Percentiles rank a stretch among this genome's conserved stretches.
phyloP scores from a whole-genome alignment of 2,888 invertebrate genomes.

The Zonitis immaculata region DNA sequence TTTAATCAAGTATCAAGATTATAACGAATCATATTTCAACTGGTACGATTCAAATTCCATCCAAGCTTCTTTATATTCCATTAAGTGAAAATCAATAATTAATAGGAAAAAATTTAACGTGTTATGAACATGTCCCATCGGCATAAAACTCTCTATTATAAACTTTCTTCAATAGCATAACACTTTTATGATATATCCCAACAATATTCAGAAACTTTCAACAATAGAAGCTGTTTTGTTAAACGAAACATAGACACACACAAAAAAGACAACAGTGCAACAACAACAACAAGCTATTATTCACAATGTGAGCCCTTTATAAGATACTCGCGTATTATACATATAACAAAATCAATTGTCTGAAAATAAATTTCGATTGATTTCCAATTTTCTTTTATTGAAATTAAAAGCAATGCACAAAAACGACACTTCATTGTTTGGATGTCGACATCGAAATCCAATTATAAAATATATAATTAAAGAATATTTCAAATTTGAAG shows the following conservation, averaged over 20 bases:
- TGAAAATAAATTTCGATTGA: background rate
- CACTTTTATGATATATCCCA: background rate
- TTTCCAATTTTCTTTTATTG: background rate
- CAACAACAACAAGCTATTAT: background rate
- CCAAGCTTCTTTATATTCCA: background rate
- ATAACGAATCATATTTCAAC: background rate
- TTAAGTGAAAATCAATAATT: conserved; percentile 1
- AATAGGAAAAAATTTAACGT: background rate
- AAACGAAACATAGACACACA: no score
- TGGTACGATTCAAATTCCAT: background rate
- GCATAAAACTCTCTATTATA: background rate
- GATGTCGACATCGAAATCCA: conserved; percentile 10
- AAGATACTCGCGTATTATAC: background rate
- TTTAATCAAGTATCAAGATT: conserved; percentile 1
- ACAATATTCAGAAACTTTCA: background rate
- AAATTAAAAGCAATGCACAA: background rate
- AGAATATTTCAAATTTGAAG: conserved; percentile 13
- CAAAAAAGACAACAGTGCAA: background rate
- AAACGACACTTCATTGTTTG: background rate
- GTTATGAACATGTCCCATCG: background rate
- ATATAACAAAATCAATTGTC: background rate
- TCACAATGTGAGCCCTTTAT: background rate
- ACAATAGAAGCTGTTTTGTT: background rate
- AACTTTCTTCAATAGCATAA: background rate
- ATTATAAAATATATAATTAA: conserved; percentile 22